Evolutionary conservation across 2,888 invertebrate species (phyloP).

Genomic region (Caenorhabditis virilis): DNA sequence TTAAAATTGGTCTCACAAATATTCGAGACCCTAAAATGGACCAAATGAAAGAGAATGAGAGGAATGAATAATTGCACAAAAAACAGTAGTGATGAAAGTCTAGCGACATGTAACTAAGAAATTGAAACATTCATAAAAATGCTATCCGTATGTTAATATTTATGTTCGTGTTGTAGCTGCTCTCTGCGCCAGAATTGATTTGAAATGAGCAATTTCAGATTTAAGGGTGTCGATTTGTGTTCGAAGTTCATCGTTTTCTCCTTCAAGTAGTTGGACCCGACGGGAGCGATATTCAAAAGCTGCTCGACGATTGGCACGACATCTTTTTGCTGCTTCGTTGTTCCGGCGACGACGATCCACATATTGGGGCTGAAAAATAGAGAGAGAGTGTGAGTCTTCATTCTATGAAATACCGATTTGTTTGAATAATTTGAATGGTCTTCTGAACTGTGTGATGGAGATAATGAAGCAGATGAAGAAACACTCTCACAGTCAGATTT

Average conservation of each 20-base stretch:
- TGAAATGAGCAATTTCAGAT: conserved; percentile 61
- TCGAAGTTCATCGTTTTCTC: conserved; percentile 70
- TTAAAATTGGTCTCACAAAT: no score
- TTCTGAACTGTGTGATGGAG: conserved; percentile 52
- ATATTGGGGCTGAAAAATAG: conserved; percentile 62
- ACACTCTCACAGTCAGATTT: conserved; percentile 52
- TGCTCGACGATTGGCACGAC: conserved; percentile 71
- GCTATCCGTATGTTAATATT: no score
- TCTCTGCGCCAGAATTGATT: conserved; percentile 39
- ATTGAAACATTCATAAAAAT: no score
- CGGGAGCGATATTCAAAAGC: conserved; percentile 69
- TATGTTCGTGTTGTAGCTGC: conserved; percentile 6
- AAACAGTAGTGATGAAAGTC: no score
- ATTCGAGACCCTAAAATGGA: no score
- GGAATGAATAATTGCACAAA: no score
- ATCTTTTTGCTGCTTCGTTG: conserved; percentile 72
- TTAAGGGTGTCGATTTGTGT: conserved; percentile 67
- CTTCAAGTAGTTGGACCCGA: conserved; percentile 69
- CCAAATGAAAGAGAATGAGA: no score
- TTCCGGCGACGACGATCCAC: conserved; percentile 71
- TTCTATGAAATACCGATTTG: conserved; percentile 25
- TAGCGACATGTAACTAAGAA: no score
- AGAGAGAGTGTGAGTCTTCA: neutral
- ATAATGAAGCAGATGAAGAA: conserved; percentile 49
- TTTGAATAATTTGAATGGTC: conserved; percentile 37